Evolutionary conservation across 2,888 invertebrate genomes (phyloP), one percentile per base, ranked within the genome.

Genomic region (Dicranocentrus wangi): DNA sequence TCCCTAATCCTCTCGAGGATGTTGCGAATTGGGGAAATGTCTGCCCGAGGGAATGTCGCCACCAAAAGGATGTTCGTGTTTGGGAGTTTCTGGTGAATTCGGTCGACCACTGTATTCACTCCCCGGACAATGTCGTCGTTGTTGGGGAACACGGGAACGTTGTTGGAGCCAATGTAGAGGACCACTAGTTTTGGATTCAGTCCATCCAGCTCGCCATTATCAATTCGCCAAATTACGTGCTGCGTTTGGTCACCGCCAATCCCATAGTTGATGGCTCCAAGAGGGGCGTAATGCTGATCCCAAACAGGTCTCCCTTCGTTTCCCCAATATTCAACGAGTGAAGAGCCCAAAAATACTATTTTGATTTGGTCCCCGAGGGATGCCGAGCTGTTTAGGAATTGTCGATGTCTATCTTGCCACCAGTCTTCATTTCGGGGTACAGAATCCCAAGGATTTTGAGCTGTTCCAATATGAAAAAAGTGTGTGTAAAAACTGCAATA

Each of bases 191-290:
- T 96, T 10, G 96, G 95, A 88, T 93, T 93, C 81, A 96, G 93
- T 90, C 93, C 92, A 88, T 96, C 96, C 86, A 97, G 90, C 89
- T 95, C 96, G 69, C 96, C 96, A 90, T 97, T 94, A 88, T 92
- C 91, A 55, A 97, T 92, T 87, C 97, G 91, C 96, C 96, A 97
- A 47, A 97, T 90, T 19, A 96, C 93, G 91, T 97, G 93, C 88
- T 96, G 93, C 42, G 95, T 94, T 88, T 93, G 92, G 89, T 97
- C 97, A 84, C 93, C 94, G 86, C 95, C 93, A 87, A 97, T 95
- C 87, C 96, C 96, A 90, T 95, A 95, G 89, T 97, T 97, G 86
- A 96, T 92, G 88, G 95, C 94, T 89, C 97, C 97, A 88, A 97
- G 90, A 0, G 96, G 96, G 78, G 94, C 95, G 91, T 96, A 96